Evolutionary conservation across 2,888 invertebrate species (phyloP).

Genomic region (Ochropleura plecta): DNA sequence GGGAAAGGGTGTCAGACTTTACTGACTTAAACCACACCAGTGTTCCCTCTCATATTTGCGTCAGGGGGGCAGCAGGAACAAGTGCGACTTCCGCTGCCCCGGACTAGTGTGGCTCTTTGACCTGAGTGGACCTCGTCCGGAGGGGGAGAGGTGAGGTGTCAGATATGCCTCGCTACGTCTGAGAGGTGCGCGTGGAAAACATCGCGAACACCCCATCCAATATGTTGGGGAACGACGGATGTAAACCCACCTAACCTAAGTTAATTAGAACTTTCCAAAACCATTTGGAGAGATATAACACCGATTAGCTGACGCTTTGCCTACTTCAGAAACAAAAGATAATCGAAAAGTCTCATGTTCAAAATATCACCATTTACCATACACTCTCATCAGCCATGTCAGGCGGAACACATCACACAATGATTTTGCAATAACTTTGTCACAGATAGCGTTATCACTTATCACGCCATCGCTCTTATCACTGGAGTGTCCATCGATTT

Average conservation of each 20-base stretch:
- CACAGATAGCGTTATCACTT: constrained; percentile 60
- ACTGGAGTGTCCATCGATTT: constrained; percentile 65
- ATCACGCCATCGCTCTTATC: constrained; percentile 66
- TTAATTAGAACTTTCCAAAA: not conserved
- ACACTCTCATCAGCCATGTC: constrained; percentile 34
- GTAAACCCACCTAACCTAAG: not conserved
- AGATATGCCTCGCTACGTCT: too few species aligned
- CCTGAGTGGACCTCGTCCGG: too few species aligned
- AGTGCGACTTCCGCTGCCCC: too few species aligned
- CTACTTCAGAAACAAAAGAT: constrained; percentile 10
- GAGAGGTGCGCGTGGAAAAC: too few species aligned
- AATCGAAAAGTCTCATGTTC: constrained; percentile 25
- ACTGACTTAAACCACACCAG: too few species aligned
- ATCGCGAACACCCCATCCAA: too few species aligned
- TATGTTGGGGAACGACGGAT: too few species aligned
- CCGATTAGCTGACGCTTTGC: constrained; percentile 7
- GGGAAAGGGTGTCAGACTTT: too few species aligned
- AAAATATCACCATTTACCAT: constrained; percentile 9
- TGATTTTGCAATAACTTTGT: constrained; percentile 65
- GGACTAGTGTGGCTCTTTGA: too few species aligned
- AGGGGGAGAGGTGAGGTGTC: too few species aligned
- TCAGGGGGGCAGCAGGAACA: too few species aligned
- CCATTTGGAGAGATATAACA: not conserved
- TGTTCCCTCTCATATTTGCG: too few species aligned
- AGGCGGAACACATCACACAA: constrained; percentile 59